A percentile compares a stretch with the other conserved stretches of the same genome.
Evolutionary conservation across 2,797 vertebrate species (phyloP).

Genomic region (Pogonophryne albipinna): DNA sequence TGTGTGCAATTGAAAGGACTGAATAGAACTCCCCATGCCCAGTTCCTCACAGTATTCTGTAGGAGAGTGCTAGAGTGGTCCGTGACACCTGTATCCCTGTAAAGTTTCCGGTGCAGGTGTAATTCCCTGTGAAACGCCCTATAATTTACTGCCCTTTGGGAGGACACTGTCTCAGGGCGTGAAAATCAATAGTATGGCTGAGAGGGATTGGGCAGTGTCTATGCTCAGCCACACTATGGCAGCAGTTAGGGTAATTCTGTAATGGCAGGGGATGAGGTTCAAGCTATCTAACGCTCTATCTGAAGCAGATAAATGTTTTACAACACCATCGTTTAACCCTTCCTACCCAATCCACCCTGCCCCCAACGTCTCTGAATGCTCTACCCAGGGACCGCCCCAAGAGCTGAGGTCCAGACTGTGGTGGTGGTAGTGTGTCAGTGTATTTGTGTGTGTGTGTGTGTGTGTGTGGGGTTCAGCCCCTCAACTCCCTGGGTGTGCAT

Average conservation of each 20-base stretch:
- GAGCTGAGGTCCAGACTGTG: constrained; percentile 54
- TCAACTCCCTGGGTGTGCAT: constrained; percentile 69
- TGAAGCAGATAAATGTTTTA: constrained; percentile 86
- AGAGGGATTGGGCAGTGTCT: constrained; percentile 76
- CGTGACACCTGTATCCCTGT: constrained; percentile 89
- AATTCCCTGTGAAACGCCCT: constrained; percentile 95
- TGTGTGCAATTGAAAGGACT: constrained; percentile 49
- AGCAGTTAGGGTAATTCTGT: constrained; percentile 87
- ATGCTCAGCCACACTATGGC: constrained; percentile 69
- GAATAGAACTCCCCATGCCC: constrained; percentile 51
- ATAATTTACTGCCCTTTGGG: constrained; percentile 93
- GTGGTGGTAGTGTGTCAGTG: constrained; percentile 35
- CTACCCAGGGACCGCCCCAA: constrained; percentile 52
- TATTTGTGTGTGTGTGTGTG: constrained; percentile 7
- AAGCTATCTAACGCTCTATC: constrained; percentile 80
- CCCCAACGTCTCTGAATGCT: constrained; percentile 49
- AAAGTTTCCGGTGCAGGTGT: constrained; percentile 96
- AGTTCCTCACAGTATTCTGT: constrained; percentile 38
- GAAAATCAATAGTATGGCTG: constrained; percentile 84
- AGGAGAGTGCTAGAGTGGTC: constrained; percentile 62
- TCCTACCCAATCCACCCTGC: constrained; percentile 49
- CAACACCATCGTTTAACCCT: constrained; percentile 83
- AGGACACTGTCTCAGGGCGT: constrained; percentile 80
- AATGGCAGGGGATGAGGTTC: constrained; percentile 79
- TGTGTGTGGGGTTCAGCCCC: constrained; percentile 45